phyloP scores from a whole-genome alignment of 2,797 vertebrate species.

The Anolis apletophallus region DNA sequence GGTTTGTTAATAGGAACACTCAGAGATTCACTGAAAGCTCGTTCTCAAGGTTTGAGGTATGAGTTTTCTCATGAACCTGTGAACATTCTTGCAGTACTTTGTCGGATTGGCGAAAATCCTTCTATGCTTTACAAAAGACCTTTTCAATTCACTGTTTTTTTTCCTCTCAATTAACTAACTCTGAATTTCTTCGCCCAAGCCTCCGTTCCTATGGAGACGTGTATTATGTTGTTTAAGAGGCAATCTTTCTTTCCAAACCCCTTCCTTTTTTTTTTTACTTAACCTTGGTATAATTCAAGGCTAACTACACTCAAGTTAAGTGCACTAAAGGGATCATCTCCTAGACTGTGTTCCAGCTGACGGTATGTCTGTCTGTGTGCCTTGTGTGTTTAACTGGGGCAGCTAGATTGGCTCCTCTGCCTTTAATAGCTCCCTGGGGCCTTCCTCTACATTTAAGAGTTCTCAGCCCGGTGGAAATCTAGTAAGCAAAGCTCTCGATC shows the following conservation, averaged over 20 bases:
- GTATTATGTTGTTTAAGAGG: constrained; percentile 26
- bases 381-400: not conserved
- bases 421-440: not conserved
- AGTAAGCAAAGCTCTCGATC: not conserved
- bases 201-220: constrained; percentile 18
- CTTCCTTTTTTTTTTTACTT: not conserved
- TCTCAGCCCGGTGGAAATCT: not conserved
- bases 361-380: not conserved
- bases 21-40: not conserved
- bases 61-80: constrained; percentile 27
- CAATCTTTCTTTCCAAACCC: not conserved
- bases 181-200: constrained; percentile 21
- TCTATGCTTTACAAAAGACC: constrained; percentile 25
- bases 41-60: not conserved
- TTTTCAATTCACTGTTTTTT: constrained; percentile 20
- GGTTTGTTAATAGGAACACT: not conserved
- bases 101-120: constrained; percentile 3
- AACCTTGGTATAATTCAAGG: constrained; percentile 21
- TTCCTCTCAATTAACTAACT: constrained; percentile 34
- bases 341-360: not conserved
- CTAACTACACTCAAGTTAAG: not conserved
- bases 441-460: not conserved
- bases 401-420: not conserved
- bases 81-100: constrained; percentile 33
- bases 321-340: not conserved